These are phyloP conservation scores for Zonitis immaculata DNA, from an alignment of 2,888 invertebrate genomes.

Conservation along the genomic window DNA sequence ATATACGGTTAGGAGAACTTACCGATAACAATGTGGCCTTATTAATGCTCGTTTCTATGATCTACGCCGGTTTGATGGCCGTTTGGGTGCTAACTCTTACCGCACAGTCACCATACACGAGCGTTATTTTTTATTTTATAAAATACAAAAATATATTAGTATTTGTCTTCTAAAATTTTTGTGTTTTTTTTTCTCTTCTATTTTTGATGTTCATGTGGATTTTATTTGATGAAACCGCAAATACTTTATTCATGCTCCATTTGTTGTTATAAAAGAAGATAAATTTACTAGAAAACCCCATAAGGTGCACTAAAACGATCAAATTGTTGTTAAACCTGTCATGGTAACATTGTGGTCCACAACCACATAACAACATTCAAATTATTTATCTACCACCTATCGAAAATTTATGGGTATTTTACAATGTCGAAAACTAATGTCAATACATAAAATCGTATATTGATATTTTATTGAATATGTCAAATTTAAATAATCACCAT, in stretches of 20 bases:
- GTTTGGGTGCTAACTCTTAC: conserved; percentile 11
- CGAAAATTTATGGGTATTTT: not conserved
- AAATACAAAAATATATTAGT: too few species aligned
- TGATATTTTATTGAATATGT: not conserved
- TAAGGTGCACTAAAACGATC: conserved; percentile 6
- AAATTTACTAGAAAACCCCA: conserved; percentile 4
- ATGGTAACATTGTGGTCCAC: conserved; percentile 5
- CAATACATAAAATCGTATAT: not conserved
- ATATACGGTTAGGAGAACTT: conserved; percentile 32
- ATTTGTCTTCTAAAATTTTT: not conserved
- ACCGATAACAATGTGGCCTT: conserved; percentile 22
- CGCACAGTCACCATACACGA: too few species aligned
- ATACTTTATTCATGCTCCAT: conserved; percentile 6
- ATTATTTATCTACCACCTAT: conserved; percentile 3
- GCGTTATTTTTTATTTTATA: too few species aligned
- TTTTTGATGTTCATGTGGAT: not conserved
- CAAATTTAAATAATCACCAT: not conserved
- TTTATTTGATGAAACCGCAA: conserved; percentile 2
- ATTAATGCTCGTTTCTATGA: conserved; percentile 18
- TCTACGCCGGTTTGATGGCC: conserved; percentile 11
- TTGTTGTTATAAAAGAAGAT: conserved; percentile 5
- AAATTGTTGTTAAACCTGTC: conserved; percentile 6
- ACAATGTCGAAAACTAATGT: not conserved
- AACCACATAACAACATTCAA: conserved; percentile 5
- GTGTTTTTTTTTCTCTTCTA: not conserved